Evolutionary conservation across 2,113 vertebrate genomes (phyloP).

Genomic region (Nycticryphes semicollaris): DNA sequence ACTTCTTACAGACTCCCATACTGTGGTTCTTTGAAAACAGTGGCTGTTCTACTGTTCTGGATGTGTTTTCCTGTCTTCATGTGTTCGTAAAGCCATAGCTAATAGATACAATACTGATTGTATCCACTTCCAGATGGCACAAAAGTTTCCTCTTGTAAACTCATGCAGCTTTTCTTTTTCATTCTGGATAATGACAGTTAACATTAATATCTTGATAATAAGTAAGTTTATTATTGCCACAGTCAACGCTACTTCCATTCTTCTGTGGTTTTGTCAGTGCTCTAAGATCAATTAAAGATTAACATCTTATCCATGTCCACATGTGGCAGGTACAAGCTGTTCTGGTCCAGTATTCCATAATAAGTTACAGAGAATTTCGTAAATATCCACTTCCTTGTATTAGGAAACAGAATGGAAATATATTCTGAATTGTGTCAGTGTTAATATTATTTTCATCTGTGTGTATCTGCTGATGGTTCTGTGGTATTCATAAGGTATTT

Average conservation of each 20-base stretch:
- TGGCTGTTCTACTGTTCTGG: neutral
- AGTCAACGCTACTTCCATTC: neutral
- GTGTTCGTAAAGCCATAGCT: neutral
- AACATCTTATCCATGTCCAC: neutral
- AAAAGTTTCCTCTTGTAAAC: neutral
- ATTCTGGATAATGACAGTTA: neutral
- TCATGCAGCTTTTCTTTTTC: neutral
- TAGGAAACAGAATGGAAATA: neutral
- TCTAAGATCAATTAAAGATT: neutral
- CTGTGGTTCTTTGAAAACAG: neutral
- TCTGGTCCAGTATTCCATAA: neutral
- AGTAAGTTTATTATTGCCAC: neutral
- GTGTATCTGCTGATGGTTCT: neutral
- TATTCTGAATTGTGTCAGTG: neutral
- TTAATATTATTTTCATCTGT: neutral
- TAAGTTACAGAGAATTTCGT: neutral
- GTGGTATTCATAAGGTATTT: neutral
- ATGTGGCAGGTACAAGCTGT: neutral
- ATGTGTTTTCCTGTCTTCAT: neutral
- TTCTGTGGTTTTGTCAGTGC: neutral
- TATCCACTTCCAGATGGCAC: neutral
- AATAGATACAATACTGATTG: neutral
- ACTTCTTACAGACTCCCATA: slow-evolving; percentile 80
- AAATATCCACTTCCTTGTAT: neutral
- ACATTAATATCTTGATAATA: neutral